A percentile compares a stretch with the other conserved stretches of the same genome.
Evolutionary conservation across 1,140 invertebrate species (phyloP).

Genomic region (Myzus persicae): DNA sequence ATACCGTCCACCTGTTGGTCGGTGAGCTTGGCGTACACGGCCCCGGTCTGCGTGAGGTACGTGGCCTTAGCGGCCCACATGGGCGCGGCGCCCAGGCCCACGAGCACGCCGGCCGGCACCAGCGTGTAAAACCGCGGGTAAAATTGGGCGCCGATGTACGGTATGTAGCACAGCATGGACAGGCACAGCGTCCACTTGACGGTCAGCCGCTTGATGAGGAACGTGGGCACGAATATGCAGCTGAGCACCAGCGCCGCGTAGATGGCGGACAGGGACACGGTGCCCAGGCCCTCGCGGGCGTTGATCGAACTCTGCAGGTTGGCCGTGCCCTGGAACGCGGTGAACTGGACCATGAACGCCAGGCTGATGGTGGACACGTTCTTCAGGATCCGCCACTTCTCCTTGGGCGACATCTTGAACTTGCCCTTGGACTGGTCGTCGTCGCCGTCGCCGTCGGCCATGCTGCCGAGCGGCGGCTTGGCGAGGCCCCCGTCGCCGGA

Average conservation of each 20-base stretch:
- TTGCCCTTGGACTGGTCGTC: slow-evolving; percentile 75
- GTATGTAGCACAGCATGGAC: slow-evolving; percentile 90
- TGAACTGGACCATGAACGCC: slow-evolving; percentile 93
- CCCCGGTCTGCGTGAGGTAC: slow-evolving; percentile 91
- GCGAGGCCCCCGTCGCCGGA: slow-evolving; percentile 70
- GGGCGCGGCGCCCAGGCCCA: slow-evolving; percentile 92
- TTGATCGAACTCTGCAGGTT: slow-evolving; percentile 90
- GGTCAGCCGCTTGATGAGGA: slow-evolving; percentile 86
- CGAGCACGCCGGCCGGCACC: slow-evolving; percentile 86
- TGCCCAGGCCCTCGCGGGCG: slow-evolving; percentile 80
- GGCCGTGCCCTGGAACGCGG: slow-evolving; percentile 88
- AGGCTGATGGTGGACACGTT: slow-evolving; percentile 85
- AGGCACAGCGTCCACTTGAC: slow-evolving; percentile 94
- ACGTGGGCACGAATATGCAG: slow-evolving; percentile 91
- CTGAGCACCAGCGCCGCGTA: slow-evolving; percentile 90
- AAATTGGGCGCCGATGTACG: slow-evolving; percentile 93
- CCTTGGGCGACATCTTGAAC: slow-evolving; percentile 77
- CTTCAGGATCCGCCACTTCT: slow-evolving; percentile 88
- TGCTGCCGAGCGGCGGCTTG: slow-evolving; percentile 67
- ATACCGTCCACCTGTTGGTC: slow-evolving; percentile 88
- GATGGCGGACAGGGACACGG: slow-evolving; percentile 83
- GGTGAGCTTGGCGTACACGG: slow-evolving; percentile 86
- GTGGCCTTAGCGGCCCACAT: slow-evolving; percentile 97
- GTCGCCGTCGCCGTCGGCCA: slow-evolving; percentile 70
- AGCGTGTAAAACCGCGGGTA: slow-evolving; percentile 88